Percentiles rank a stretch among this genome's conserved stretches.
phyloP scores from a whole-genome alignment of 2,113 vertebrate species.

The Gadus chalcogrammus region DNA sequence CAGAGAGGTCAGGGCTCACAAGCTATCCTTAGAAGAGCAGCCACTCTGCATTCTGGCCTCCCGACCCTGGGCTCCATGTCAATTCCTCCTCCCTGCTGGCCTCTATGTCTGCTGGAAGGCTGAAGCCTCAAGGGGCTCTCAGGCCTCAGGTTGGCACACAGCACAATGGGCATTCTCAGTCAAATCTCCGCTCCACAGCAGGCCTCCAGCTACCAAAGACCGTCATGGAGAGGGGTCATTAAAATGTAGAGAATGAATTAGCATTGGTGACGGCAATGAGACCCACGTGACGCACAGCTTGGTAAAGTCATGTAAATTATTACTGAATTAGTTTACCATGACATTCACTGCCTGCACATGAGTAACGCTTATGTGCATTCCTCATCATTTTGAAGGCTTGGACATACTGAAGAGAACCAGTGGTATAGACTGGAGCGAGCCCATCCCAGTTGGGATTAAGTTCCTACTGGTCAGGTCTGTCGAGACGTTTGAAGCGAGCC shows the following conservation, averaged over 20 bases:
- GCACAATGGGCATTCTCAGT: constrained; percentile 1
- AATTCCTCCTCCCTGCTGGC: constrained; percentile 24
- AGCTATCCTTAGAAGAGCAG: constrained; percentile 42
- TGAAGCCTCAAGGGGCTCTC: constrained; percentile 17
- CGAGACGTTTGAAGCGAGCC: too few species aligned
- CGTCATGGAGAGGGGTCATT: too few species aligned
- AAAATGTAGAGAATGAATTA: too few species aligned
- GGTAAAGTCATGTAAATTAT: background rate
- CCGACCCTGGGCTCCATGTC: constrained; percentile 33
- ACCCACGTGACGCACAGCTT: background rate
- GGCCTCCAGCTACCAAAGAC: too few species aligned
- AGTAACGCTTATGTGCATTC: too few species aligned
- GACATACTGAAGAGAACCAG: too few species aligned
- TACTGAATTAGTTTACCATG: background rate
- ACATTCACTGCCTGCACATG: background rate
- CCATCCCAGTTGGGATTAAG: too few species aligned
- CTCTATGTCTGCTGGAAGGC: too few species aligned
- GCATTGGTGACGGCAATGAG: background rate
- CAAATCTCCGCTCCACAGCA: background rate
- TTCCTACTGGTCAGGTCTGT: too few species aligned
- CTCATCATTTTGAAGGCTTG: too few species aligned
- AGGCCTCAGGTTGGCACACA: background rate
- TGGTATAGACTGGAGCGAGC: too few species aligned
- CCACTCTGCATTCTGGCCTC: constrained; percentile 19
- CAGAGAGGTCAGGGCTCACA: constrained; percentile 8